Conservation (phyloP, 2,797 vertebrate species). For the Sebastes jordani region DNA sequence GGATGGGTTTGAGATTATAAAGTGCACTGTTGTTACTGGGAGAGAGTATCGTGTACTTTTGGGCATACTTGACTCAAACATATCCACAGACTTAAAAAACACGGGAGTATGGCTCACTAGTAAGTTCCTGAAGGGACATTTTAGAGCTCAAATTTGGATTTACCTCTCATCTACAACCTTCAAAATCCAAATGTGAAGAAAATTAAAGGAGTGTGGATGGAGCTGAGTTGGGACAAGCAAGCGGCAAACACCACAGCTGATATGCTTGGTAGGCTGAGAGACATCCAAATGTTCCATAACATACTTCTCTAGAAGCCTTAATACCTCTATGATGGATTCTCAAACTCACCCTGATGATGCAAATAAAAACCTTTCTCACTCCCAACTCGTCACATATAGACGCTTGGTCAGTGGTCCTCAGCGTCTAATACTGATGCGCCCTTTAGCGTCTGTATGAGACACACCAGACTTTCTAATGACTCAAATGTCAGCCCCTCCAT, state of each 20-base stretch:
- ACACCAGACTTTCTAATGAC: not conserved
- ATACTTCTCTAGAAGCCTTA: conserved; percentile 17
- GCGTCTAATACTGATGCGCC: not conserved
- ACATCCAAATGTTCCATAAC: not conserved
- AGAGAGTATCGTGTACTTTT: conserved; percentile 1
- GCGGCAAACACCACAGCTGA: not conserved
- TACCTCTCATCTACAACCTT: not conserved
- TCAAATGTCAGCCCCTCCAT: not conserved
- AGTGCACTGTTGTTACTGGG: not conserved
- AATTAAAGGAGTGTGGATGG: not conserved
- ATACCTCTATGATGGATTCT: conserved; percentile 15
- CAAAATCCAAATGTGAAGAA: not conserved
- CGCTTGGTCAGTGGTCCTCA: not conserved
- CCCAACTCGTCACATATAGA: not conserved
- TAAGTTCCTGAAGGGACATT: not conserved
- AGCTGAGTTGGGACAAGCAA: not conserved
- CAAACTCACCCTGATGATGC: not conserved
- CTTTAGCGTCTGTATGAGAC: not conserved
- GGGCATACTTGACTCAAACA: not conserved
- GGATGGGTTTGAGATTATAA: not conserved
- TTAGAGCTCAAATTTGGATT: not conserved
- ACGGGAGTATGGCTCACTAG: not conserved
- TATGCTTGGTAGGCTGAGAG: not conserved
- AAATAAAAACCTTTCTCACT: not conserved
- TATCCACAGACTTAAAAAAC: not conserved